These are phyloP conservation scores for Synergus umbraculus DNA, from an alignment of 2,888 invertebrate genomes.

Conservation along the genomic window DNA sequence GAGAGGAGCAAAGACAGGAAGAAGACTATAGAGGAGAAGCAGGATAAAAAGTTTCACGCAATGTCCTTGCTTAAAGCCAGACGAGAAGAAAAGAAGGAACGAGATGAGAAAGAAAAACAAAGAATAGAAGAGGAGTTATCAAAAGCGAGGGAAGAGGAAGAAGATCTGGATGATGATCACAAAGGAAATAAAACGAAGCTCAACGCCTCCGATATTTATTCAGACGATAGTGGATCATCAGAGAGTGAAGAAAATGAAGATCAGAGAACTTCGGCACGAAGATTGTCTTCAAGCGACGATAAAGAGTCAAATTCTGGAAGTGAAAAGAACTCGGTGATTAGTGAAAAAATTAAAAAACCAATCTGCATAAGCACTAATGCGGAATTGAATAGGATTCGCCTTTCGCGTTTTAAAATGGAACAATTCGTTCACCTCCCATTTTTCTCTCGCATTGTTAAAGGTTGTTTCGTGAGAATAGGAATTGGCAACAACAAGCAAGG, in stretches of 20 bases:
- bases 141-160: constrained; percentile 76
- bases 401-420: constrained; percentile 94
- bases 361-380: constrained; percentile 87
- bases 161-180: constrained; percentile 74
- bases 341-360: constrained; percentile 77
- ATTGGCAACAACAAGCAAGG: constrained; percentile 93
- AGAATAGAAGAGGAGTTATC: constrained; percentile 77
- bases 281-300: constrained; percentile 81
- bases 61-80: constrained; percentile 95
- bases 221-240: constrained; percentile 87
- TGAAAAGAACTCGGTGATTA: constrained; percentile 79
- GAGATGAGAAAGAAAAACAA: constrained; percentile 79
- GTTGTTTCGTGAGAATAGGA: constrained; percentile 97
- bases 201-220: constrained; percentile 97
- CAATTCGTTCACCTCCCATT: constrained; percentile 97
- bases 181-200: constrained; percentile 81
- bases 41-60: constrained; percentile 93
- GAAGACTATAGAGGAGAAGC: constrained; percentile 92
- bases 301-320: constrained; percentile 80
- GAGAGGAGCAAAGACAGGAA: constrained; percentile 91
- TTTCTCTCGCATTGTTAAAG: constrained; percentile 92
- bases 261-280: constrained; percentile 76
- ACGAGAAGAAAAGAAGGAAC: constrained; percentile 91
- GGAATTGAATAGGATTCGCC: constrained; percentile 90
- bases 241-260: constrained; percentile 78